Evolutionary conservation across 2,113 vertebrate species (phyloP).

Genomic region (Hassar affinis): DNA sequence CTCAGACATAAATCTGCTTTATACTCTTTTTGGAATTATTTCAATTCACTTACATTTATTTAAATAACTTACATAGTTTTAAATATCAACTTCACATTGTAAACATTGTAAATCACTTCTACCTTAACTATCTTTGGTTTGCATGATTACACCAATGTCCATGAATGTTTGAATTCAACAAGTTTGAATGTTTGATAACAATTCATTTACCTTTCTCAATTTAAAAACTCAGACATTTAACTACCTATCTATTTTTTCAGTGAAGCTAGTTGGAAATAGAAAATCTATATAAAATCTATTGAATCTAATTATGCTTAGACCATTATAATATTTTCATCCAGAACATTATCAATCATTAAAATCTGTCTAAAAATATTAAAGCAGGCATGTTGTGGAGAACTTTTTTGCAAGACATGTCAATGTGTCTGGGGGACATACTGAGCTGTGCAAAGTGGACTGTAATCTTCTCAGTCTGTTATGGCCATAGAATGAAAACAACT

Average conservation of each 20-base stretch:
- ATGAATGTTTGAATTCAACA: background rate
- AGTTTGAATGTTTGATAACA: too few relatives aligned
- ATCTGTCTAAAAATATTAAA: background rate
- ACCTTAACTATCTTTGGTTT: background rate
- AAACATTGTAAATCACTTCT: background rate
- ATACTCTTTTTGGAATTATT: background rate
- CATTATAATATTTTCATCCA: background rate
- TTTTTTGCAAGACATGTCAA: too few relatives aligned
- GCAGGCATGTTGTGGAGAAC: too few relatives aligned
- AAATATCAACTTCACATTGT: background rate
- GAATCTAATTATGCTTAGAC: background rate
- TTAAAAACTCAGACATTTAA: background rate
- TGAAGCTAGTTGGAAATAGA: background rate
- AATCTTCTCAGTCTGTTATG: too few relatives aligned
- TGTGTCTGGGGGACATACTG: too few relatives aligned
- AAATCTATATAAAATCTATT: too few relatives aligned
- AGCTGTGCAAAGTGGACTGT: too few relatives aligned
- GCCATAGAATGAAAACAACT: too few relatives aligned
- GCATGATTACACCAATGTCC: background rate
- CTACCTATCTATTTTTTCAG: background rate
- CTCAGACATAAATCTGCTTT: background rate
- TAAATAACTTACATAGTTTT: background rate
- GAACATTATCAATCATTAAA: background rate
- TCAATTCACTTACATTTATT: background rate
- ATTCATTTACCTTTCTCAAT: background rate